Evolutionary conservation across 2,113 vertebrate species (phyloP), one percentile per base, ranked within the genome.

Genomic region (Pimephales promelas): DNA sequence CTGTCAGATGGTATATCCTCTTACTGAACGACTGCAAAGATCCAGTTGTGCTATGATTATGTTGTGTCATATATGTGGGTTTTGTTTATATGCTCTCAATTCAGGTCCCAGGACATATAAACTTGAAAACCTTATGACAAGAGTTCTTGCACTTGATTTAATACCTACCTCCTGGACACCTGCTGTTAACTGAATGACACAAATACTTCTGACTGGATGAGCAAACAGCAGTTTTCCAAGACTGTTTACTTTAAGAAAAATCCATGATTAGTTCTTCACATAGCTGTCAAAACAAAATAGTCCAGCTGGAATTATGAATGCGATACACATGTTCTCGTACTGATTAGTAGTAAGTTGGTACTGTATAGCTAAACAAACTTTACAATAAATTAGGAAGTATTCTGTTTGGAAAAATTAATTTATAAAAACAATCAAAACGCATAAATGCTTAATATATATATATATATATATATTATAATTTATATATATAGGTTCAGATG

Each of bases 1-100:
- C 16, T 56, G 20, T 70, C 20, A 70, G 62, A 34, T 52, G 45
- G 10, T 28, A 36, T 70, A 81, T 70, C 79, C 79, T 71, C 64
- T 71, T 81, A 70, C 26, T 36, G 26, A 81, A 24, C 9, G 28
- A 24, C 45, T 34, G 64, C 40, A 68, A 70, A 24, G 22, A 34
- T 66, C 26, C 16, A 24, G 79, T 79, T 28, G 1, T 54, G 11
- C 43, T 16, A 22, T 5, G 3, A 24, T 36, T 81, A 66, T 66
- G 26, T 59, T 28, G 24, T 5, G 24, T 57, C 28, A 77, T 34
- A n/a, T 34, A 22, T 31, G 54, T 56, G 52, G 24, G 34, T n/a
- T 14, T 18, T 40, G 1, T 73, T 28, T 10, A 56, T 22, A 6
- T 22, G 22, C 18, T 36, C 45, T 54, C 6, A 56, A 36, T 77